Percentiles rank a stretch among this genome's conserved stretches.
phyloP scores from a whole-genome alignment of 2,113 vertebrate species.

The Leptobrachium ailaonicum region DNA sequence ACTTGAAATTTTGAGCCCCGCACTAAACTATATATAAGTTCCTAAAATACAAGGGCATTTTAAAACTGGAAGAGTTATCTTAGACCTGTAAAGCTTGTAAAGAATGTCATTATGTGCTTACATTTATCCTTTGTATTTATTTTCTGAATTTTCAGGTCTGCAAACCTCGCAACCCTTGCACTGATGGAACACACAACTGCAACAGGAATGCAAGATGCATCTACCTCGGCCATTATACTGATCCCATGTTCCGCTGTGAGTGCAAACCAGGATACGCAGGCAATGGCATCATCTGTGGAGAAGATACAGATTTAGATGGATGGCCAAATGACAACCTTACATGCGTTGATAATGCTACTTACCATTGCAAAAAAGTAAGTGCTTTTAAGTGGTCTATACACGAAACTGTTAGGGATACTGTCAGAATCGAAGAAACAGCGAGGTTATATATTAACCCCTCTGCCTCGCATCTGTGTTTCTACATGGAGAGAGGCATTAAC shows the following conservation, averaged over 20 bases:
- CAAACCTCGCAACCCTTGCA: constrained; percentile 90
- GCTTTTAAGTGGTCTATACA: background rate
- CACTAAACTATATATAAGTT: no score
- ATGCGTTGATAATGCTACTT: constrained; percentile 94
- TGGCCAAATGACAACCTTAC: constrained; percentile 89
- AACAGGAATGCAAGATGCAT: constrained; percentile 95
- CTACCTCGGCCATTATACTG: constrained; percentile 91
- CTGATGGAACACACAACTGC: constrained; percentile 89
- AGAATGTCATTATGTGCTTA: background rate
- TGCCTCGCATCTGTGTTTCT: no score
- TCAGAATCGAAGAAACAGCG: background rate
- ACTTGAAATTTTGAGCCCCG: no score
- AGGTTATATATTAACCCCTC: no score
- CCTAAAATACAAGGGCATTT: no score
- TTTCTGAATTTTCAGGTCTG: constrained; percentile 77
- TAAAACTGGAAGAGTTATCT: background rate
- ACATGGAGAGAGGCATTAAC: no score
- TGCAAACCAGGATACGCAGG: constrained; percentile 96
- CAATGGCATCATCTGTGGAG: constrained; percentile 92
- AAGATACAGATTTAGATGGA: constrained; percentile 92
- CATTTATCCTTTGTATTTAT: background rate
- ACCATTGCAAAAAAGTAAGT: constrained; percentile 95
- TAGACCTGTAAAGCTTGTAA: background rate
- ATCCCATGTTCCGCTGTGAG: constrained; percentile 95
- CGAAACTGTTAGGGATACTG: no score